Base-by-base conservation (phyloP, 2,113 vertebrate species). In the Catharus bicknelli region DNA sequence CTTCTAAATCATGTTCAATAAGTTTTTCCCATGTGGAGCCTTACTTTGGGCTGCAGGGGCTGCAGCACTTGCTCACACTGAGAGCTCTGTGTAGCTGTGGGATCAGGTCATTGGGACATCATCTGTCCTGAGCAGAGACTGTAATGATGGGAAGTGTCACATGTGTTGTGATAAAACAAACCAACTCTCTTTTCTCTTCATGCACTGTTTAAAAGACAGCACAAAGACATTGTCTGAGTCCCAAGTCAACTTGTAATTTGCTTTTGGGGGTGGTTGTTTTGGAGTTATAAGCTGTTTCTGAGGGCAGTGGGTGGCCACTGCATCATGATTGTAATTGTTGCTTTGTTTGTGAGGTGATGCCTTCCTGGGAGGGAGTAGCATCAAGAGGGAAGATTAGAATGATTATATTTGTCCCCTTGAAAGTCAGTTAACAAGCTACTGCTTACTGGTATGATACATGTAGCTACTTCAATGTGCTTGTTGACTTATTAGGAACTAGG, bases 321-420 rank as follows among this genome's bases (percentile, higher is more conserved):
- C 70, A 69, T 77, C 2, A 0, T 68, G 68, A 38, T 69, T 58
- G 63, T 80, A 94, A 93, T 93, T 91, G 90, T n/a, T 79, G 74
- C 86, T 76, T 86, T 79, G 81, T 92, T 89, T 85, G 51, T 82
- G 84, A 76, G 54, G n/a, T 62, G 50, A 40, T 85, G 58, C 51
- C 89, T 92, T 91, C 77, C 93, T 93, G 58, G 47, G 89, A 95
- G 89, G 43, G 51, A 72, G 17, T 7, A 83, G 75, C 38, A 63
- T 40, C 78, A 62, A 63, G 93, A 66, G 78, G 25, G 51, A 90
- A 90, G 40, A 43, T 69, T 58, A 57, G 38, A 73, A 50, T 92
- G 88, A 91, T 92, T 92, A 10, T 48, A 69, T 58, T 55, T 83
- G 40, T 94, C 59, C 63, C 55, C 16, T 63, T 87, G 87, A 51